Evolutionary conservation across 2,888 invertebrate genomes (phyloP).

Genomic region (Spilarctia lutea): DNA sequence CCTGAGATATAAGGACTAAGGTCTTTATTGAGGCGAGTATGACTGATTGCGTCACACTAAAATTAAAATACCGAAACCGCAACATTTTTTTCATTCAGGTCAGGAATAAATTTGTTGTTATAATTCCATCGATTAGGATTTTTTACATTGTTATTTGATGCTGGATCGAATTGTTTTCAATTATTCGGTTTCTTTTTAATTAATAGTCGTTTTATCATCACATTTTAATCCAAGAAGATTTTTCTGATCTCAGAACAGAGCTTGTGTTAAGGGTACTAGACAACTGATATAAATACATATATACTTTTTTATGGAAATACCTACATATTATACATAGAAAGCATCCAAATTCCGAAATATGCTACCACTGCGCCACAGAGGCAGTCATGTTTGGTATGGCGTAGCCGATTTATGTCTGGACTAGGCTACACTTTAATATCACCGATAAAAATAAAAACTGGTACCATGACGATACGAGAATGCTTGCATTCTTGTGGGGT

Average conservation of each 20-base stretch:
- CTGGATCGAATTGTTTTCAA: not conserved
- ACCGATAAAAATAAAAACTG: not conserved
- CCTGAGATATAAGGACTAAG: constrained; percentile 23
- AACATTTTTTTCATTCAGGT: constrained; percentile 28
- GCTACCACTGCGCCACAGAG: too few relatives aligned
- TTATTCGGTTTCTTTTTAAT: not conserved
- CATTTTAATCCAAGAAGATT: too few relatives aligned
- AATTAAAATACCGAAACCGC: constrained; percentile 22
- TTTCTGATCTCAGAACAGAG: too few relatives aligned
- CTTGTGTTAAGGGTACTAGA: too few relatives aligned
- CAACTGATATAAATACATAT: too few relatives aligned
- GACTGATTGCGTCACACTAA: constrained; percentile 23
- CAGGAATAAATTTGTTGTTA: constrained; percentile 15
- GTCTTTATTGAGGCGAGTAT: constrained; percentile 16
- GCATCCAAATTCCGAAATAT: too few relatives aligned
- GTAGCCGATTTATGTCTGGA: not conserved
- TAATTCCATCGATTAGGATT: constrained; percentile 1
- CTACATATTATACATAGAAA: too few relatives aligned
- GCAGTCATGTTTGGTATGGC: not conserved
- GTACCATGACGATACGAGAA: not conserved
- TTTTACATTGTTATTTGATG: not conserved
- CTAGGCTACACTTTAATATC: not conserved
- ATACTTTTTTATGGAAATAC: too few relatives aligned
- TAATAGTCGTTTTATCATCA: too few relatives aligned
- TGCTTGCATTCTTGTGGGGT: not conserved